Evolutionary conservation across 2,888 invertebrate species (phyloP), one percentile per base, ranked within the genome.

Genomic region (Leucophenga maculata): DNA sequence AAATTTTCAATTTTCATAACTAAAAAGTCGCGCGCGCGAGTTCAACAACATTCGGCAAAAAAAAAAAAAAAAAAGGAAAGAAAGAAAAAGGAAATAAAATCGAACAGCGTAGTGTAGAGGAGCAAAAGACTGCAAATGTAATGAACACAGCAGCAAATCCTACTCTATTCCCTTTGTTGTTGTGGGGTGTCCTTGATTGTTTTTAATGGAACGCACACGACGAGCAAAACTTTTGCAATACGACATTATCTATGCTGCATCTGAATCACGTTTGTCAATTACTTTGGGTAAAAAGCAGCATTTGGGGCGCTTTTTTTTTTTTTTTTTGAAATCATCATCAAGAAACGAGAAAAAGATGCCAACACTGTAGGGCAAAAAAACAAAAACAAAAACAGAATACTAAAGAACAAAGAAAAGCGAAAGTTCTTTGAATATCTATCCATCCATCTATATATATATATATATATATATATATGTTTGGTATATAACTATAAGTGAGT

Each of bases 201-300:
- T 77, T 78, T 82, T 75, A 68, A 50, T 16, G 71, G 68, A 77
- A 75, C 72, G 73, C 68, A 73, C 71, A 80, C 13, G 46, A n/a
- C 18, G 18, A 18, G 55, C 55, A 55, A 55, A 55, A 79, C 76
- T 77, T 81, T 73, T 73, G 50, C 50, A 16, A 16, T 50, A 13
- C 50, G 55, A 50, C 50, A 50, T 22, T 80, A 80, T 79, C 74
- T 77, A 26, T n/a, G 72, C 71, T 73, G 73, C 75, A 75, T 75
- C 75, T 72, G 83, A 77, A 83, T 74, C 83, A 80, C 80, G 77
- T 80, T 77, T 79, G 83, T 81, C 83, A 81, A 80, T 80, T 83
- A 80, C 82, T 79, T 78, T 73, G 67, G 31, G 8, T 39, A 39
- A 39, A 39, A 26, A 77, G 78, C 76, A 77, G 79, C 79, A 81